Evolutionary conservation across 2,888 invertebrate genomes (phyloP).

Genomic region (Apodemia zela): DNA sequence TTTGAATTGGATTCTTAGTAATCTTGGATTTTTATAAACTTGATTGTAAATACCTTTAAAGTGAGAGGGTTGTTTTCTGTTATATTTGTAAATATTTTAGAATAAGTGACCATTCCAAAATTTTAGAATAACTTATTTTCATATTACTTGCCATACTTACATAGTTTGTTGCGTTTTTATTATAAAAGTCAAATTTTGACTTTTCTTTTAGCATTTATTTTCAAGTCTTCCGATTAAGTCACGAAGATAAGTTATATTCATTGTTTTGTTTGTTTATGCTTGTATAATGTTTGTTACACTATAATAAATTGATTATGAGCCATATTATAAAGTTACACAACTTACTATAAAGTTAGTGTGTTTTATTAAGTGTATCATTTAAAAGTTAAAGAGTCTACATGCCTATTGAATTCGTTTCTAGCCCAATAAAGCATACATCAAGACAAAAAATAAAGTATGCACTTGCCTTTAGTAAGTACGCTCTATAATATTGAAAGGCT

Average conservation of each 20-base stretch:
- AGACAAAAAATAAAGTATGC: not conserved
- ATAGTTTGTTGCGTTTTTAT: slow-evolving; percentile 58
- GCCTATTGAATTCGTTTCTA: not conserved
- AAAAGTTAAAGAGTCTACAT: no score
- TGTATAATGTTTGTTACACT: slow-evolving; percentile 62
- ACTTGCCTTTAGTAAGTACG: not conserved
- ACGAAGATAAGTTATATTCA: slow-evolving; percentile 10
- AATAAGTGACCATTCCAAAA: slow-evolving; percentile 70
- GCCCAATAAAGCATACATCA: not conserved
- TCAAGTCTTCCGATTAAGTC: slow-evolving; percentile 14
- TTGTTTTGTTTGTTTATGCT: slow-evolving; percentile 58
- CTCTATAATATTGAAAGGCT: not conserved
- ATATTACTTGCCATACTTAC: slow-evolving; percentile 75
- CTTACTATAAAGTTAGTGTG: slow-evolving; percentile 26
- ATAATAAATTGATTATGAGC: slow-evolving; percentile 35
- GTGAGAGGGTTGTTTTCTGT: slow-evolving; percentile 61
- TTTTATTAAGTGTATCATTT: slow-evolving; percentile 24
- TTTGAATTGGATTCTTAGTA: not conserved
- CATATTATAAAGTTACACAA: slow-evolving; percentile 34
- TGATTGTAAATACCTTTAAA: slow-evolving; percentile 30
- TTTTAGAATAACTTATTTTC: slow-evolving; percentile 70
- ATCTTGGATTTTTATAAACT: slow-evolving; percentile 25
- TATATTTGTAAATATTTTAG: slow-evolving; percentile 68
- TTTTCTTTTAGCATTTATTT: slow-evolving; percentile 28
- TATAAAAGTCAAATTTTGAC: slow-evolving; percentile 24